These are phyloP conservation scores for Diachasma alloeum DNA, from an alignment of 1,140 invertebrate species.

Conservation along the genomic window DNA sequence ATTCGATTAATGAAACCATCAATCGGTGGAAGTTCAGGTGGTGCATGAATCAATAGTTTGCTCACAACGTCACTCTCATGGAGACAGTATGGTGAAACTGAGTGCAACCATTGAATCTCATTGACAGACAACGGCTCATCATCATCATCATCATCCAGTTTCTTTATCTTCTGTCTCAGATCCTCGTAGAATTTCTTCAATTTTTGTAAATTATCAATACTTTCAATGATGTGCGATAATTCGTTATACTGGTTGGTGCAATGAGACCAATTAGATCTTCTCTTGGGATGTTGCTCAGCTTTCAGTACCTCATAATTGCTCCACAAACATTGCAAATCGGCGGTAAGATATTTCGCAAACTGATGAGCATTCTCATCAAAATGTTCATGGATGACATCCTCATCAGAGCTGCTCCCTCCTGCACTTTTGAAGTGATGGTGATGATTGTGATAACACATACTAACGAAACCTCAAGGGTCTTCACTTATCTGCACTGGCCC, in stretches of 20 bases:
- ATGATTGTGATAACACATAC: too few species aligned
- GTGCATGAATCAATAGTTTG: too few species aligned
- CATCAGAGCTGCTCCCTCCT: too few species aligned
- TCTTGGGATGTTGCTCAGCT: not conserved
- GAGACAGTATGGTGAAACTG: not conserved
- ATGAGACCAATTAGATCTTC: not conserved
- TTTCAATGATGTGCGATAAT: not conserved
- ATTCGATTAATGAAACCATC: not conserved
- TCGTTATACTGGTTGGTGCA: not conserved
- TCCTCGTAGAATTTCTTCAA: not conserved
- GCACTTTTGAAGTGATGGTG: too few species aligned
- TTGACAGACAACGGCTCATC: not conserved
- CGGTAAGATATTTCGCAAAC: not conserved
- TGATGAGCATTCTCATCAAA: not conserved
- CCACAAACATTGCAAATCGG: not conserved
- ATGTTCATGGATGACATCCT: not conserved
- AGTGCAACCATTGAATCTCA: not conserved
- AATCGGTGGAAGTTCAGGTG: too few species aligned
- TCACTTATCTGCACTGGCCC: too few species aligned
- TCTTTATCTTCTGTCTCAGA: not conserved
- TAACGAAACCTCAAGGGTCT: too few species aligned
- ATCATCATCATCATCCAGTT: not conserved
- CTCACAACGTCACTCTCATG: not conserved
- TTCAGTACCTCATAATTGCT: not conserved
- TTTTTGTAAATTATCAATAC: not conserved